Conservation (phyloP, 1,140 invertebrate genomes). For the Panagrolaimus sp. region DNA sequence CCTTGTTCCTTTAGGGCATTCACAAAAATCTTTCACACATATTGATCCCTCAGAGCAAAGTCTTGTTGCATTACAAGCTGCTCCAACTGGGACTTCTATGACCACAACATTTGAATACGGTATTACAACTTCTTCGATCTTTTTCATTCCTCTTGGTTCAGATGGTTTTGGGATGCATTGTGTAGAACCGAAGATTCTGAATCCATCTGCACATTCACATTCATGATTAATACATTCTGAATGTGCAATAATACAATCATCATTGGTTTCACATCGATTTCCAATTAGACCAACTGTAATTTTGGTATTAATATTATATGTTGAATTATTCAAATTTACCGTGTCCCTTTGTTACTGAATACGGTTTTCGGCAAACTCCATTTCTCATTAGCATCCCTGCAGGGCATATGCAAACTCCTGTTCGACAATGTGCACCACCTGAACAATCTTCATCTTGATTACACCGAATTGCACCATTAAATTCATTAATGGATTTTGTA, state of each 20-base stretch:
- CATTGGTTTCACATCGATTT: neutral
- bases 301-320: too few species aligned
- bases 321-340: too few species aligned
- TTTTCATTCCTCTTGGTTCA: neutral
- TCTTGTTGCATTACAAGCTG: neutral
- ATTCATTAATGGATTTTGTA: too few species aligned
- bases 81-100: neutral
- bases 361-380: conserved; percentile 24
- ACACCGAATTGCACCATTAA: conserved; percentile 14
- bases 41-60: neutral
- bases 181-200: conserved; percentile 4
- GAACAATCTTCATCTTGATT: conserved; percentile 42
- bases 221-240: conserved; percentile 3
- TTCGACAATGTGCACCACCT: conserved; percentile 43
- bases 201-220: neutral
- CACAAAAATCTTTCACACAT: conserved; percentile 20
- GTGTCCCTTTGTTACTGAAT: neutral
- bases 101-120: neutral
- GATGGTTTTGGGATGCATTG: neutral
- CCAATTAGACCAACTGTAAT: neutral
- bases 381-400: conserved; percentile 39
- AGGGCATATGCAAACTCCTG: conserved; percentile 40
- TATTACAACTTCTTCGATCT: neutral
- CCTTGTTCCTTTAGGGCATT: conserved; percentile 18
- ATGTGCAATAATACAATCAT: conserved; percentile 4